phyloP scores from a whole-genome alignment of 2,888 invertebrate species.

The Phragmatobia fuliginosa region DNA sequence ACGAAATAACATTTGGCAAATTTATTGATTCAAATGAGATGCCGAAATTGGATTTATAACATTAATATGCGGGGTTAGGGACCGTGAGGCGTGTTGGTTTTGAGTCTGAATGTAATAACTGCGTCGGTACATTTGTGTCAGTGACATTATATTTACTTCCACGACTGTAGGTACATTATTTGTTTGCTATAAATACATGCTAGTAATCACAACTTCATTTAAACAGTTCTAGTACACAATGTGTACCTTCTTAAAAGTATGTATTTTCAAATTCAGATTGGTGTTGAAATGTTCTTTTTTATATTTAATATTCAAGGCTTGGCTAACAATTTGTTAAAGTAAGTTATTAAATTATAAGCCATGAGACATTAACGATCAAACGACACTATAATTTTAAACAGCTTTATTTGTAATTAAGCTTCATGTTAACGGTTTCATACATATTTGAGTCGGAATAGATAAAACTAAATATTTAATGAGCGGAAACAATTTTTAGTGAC shows the following conservation, averaged over 20 bases:
- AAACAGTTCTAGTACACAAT: not conserved
- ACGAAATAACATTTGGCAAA: constrained; percentile 17
- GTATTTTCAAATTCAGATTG: constrained; percentile 22
- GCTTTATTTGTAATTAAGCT: constrained; percentile 44
- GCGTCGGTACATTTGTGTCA: constrained; percentile 55
- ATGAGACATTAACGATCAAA: constrained; percentile 39
- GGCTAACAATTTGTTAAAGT: constrained; percentile 13
- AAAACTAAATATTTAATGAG: not conserved
- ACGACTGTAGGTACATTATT: constrained; percentile 34
- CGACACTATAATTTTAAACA: constrained; percentile 38
- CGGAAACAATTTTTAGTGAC: not conserved
- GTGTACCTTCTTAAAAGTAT: constrained; percentile 10
- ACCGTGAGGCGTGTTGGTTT: constrained; percentile 43
- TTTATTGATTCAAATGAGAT: constrained; percentile 26
- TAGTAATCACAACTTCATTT: not conserved
- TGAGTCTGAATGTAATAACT: constrained; percentile 44
- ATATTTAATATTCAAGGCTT: constrained; percentile 24
- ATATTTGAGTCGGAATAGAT: constrained; percentile 16
- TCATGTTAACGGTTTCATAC: constrained; percentile 21
- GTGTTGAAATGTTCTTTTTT: constrained; percentile 16
- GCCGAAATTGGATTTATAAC: constrained; percentile 42
- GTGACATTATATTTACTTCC: constrained; percentile 48
- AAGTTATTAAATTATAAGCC: constrained; percentile 36
- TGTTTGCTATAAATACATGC: constrained; percentile 34
- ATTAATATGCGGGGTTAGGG: constrained; percentile 51